These are phyloP conservation scores for Myotis lucifugus DNA, from an alignment of 2,113 vertebrate genomes.

Conservation along the genomic window DNA sequence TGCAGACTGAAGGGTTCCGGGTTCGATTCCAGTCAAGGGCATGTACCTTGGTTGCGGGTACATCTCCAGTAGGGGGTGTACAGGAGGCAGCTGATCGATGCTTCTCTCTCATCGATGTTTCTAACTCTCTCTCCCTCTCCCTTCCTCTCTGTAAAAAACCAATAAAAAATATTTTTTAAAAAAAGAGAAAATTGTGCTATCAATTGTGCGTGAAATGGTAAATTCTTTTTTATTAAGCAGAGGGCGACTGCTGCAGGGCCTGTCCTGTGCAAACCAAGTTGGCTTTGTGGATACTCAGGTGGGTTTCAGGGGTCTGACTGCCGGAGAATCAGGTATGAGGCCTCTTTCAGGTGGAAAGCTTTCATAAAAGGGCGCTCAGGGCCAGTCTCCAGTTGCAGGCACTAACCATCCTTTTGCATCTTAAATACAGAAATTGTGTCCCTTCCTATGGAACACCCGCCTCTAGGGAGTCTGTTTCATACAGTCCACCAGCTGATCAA, in stretches of 20 bases:
- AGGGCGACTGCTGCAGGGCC: accelerated
- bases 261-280: accelerated
- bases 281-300: too few species aligned
- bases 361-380: not conserved
- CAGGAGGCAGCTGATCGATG: too few species aligned
- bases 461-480: not conserved
- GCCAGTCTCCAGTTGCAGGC: accelerated
- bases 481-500: accelerated
- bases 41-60: too few species aligned
- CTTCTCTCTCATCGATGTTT: too few species aligned
- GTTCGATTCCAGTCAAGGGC: too few species aligned
- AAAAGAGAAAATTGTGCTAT: not conserved
- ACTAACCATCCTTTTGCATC: too few species aligned
- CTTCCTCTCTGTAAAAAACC: too few species aligned
- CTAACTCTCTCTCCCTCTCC: too few species aligned
- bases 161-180: too few species aligned
- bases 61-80: too few species aligned
- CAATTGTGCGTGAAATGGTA: not conserved
- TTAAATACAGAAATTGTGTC: not conserved
- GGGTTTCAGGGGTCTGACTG: not conserved
- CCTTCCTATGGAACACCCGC: not conserved
- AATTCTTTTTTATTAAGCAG: not conserved
- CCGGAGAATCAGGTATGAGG: not conserved
- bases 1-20: too few species aligned
- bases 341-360: not conserved